These are phyloP conservation scores for Gobio occitaniae DNA, from an alignment of 2,797 vertebrate species.

Conservation along the genomic window DNA sequence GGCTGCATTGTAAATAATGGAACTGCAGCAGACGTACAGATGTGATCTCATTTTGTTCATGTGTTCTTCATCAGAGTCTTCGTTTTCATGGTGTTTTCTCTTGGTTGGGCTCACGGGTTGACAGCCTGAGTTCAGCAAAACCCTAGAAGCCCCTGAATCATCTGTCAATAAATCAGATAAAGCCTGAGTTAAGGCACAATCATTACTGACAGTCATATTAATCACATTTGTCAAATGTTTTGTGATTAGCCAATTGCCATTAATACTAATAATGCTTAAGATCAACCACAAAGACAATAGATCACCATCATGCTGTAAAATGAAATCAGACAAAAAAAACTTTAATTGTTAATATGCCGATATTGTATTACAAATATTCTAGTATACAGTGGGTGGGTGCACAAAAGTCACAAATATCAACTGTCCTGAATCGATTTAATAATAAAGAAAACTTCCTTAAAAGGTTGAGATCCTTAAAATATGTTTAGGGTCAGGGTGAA, in stretches of 20 bases:
- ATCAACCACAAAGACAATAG: neutral
- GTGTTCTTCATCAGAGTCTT: slow-evolving; percentile 91
- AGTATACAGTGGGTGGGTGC: neutral
- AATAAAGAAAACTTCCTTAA: neutral
- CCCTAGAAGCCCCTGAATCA: slow-evolving; percentile 88
- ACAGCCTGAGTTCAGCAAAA: slow-evolving; percentile 81
- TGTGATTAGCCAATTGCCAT: neutral
- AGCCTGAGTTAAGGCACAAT: neutral
- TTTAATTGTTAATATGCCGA: neutral
- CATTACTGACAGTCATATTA: slow-evolving; percentile 62
- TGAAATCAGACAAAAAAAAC: neutral
- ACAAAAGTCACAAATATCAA: neutral
- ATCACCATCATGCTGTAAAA: neutral
- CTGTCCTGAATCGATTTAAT: neutral
- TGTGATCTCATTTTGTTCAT: slow-evolving; percentile 94
- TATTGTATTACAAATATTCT: neutral
- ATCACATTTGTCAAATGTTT: neutral
- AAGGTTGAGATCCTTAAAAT: neutral
- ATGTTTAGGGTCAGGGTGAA: neutral
- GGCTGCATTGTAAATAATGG: neutral
- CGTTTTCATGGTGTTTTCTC: slow-evolving; percentile 89
- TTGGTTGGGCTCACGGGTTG: slow-evolving; percentile 92
- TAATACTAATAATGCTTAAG: neutral
- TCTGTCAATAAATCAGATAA: slow-evolving; percentile 65
- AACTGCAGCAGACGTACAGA: slow-evolving; percentile 80